phyloP scores from a whole-genome alignment of 2,797 vertebrate genomes.

The Glossophaga mutica region DNA sequence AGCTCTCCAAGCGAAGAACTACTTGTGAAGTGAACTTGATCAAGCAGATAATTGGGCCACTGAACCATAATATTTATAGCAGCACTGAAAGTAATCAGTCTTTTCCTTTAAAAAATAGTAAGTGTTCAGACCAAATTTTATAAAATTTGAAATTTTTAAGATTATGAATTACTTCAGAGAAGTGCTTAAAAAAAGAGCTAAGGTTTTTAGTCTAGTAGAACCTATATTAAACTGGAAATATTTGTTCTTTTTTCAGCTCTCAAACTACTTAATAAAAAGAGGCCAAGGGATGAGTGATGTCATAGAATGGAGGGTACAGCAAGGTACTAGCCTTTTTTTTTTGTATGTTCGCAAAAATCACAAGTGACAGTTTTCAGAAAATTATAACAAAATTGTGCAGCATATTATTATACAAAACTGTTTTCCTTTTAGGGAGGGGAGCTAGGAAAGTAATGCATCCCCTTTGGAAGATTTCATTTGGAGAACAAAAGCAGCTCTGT shows the following conservation, averaged over 20 bases:
- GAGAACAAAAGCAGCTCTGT: constrained; percentile 37
- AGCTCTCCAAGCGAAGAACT: background rate
- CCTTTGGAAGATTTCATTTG: constrained; percentile 28
- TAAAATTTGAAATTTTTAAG: background rate
- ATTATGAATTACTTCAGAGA: background rate
- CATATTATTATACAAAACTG: background rate
- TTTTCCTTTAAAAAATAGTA: constrained; percentile 1
- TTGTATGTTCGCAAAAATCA: constrained; percentile 12
- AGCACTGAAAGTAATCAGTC: background rate
- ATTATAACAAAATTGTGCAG: background rate
- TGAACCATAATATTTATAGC: background rate
- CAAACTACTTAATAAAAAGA: background rate
- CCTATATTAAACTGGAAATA: background rate
- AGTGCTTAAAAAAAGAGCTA: background rate
- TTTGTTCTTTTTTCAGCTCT: background rate
- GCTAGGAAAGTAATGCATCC: background rate
- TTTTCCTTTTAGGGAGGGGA: constrained; percentile 23
- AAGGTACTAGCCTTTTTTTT: background rate
- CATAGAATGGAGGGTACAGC: background rate
- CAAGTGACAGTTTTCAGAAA: constrained; percentile 27
- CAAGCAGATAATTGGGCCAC: background rate
- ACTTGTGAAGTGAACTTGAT: background rate
- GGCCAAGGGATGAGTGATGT: background rate
- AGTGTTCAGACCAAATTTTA: background rate
- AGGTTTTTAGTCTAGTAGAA: background rate